Conservation (phyloP, 1,140 invertebrate genomes). For the Ips typographus region DNA sequence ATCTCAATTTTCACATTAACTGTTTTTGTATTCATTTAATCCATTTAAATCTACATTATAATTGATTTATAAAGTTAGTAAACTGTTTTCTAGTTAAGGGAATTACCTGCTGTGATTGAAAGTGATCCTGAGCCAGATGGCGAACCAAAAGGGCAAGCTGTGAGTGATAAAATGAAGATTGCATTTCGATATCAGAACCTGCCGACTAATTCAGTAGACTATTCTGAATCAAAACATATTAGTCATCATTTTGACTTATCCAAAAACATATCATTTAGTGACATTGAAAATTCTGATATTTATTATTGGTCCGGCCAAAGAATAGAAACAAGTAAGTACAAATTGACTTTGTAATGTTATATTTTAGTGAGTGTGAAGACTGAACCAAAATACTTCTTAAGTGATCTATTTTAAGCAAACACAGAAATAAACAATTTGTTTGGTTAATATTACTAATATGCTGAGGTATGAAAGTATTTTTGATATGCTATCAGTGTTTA, state of each 20-base stretch:
- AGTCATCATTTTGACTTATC: constrained; percentile 81
- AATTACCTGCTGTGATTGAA: constrained; percentile 54
- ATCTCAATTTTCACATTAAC: too few relatives aligned
- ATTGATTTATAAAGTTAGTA: too few relatives aligned
- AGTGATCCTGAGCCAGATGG: constrained; percentile 41
- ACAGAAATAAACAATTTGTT: too few relatives aligned
- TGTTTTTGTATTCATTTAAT: too few relatives aligned
- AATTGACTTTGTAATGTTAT: not conserved
- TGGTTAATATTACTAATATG: too few relatives aligned
- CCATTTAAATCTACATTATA: too few relatives aligned
- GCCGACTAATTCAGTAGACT: constrained; percentile 54
- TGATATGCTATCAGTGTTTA: too few relatives aligned
- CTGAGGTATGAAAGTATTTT: too few relatives aligned
- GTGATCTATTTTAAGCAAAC: too few relatives aligned
- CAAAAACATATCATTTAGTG: constrained; percentile 65
- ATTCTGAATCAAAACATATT: constrained; percentile 49
- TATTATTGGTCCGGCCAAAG: constrained; percentile 53
- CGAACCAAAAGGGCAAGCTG: constrained; percentile 50
- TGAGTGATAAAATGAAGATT: constrained; percentile 72
- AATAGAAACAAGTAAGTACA: constrained; percentile 41
- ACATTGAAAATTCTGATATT: constrained; percentile 59
- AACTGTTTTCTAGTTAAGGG: constrained; percentile 44
- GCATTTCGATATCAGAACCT: constrained; percentile 84
- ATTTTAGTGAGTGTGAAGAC: too few relatives aligned
- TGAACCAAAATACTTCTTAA: too few relatives aligned